Evolutionary conservation across 2,113 vertebrate genomes (phyloP).

Genomic region (Ctenomys sociabilis): DNA sequence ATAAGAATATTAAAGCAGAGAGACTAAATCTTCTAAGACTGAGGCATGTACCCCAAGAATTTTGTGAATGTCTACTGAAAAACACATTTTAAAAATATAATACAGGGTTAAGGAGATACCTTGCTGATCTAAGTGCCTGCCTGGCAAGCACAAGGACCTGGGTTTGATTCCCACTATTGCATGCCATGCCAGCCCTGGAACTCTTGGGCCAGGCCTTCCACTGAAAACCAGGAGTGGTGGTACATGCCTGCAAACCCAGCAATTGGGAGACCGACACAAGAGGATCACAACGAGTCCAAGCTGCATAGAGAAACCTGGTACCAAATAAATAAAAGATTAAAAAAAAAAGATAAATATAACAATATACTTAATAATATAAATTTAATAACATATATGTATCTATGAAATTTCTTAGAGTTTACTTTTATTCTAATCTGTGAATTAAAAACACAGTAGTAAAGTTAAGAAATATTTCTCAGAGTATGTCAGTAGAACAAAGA

Average conservation of each 20-base stretch:
- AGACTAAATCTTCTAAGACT: slow-evolving; percentile 28
- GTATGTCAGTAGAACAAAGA: background rate
- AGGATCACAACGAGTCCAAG: no score
- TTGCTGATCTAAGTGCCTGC: no score
- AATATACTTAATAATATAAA: background rate
- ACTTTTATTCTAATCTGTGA: background rate
- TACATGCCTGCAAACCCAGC: no score
- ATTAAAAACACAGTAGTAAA: background rate
- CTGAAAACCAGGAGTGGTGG: no score
- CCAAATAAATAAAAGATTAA: no score
- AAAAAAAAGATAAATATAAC: background rate
- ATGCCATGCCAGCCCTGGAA: no score
- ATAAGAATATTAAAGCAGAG: background rate
- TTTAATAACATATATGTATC: background rate
- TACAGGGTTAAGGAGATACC: no score
- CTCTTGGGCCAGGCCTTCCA: no score
- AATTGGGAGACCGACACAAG: no score
- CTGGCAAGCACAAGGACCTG: no score
- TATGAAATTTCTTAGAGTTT: slow-evolving; percentile 8
- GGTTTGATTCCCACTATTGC: no score
- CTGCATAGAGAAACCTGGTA: no score
- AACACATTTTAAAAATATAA: background rate
- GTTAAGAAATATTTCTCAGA: background rate
- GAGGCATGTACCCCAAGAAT: background rate
- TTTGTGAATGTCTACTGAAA: background rate